Conservation (phyloP, 2,797 vertebrate species). For the Pseudotriccus pelzelni region DNA sequence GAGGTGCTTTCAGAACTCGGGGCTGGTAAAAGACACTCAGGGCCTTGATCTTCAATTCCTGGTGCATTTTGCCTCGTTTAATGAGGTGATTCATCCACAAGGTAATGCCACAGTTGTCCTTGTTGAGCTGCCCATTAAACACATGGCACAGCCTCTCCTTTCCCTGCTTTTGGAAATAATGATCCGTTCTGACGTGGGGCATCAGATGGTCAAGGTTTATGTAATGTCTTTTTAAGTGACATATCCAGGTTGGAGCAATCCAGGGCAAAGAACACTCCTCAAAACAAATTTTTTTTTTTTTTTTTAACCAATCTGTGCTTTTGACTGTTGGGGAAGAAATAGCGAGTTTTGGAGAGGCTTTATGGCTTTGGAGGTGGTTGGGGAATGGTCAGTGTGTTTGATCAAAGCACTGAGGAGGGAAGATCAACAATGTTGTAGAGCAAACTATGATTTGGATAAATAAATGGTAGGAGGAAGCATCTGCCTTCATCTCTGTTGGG, state of each 20-base stretch:
- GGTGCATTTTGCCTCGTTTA: neutral
- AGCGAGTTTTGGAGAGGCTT: neutral
- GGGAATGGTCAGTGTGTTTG: rapidly evolving
- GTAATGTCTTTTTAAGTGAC: neutral
- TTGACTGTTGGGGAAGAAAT: neutral
- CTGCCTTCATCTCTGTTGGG: neutral
- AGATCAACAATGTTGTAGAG: neutral
- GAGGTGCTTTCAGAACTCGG: neutral
- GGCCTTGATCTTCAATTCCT: neutral
- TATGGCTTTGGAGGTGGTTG: neutral
- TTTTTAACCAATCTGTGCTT: neutral
- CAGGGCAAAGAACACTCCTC: neutral
- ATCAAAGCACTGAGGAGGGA: neutral
- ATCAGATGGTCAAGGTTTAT: neutral
- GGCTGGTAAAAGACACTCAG: neutral
- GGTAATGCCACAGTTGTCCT: neutral
- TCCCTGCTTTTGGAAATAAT: neutral
- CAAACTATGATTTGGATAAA: neutral
- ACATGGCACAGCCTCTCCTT: neutral
- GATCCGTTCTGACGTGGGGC: neutral
- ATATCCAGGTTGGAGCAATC: neutral
- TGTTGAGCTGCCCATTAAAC: slow-evolving; percentile 2
- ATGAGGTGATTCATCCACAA: neutral
- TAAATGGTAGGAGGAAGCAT: neutral
- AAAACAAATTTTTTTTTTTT: neutral